phyloP scores from a whole-genome alignment of 2,113 vertebrate species.

The Pristiophorus japonicus region DNA sequence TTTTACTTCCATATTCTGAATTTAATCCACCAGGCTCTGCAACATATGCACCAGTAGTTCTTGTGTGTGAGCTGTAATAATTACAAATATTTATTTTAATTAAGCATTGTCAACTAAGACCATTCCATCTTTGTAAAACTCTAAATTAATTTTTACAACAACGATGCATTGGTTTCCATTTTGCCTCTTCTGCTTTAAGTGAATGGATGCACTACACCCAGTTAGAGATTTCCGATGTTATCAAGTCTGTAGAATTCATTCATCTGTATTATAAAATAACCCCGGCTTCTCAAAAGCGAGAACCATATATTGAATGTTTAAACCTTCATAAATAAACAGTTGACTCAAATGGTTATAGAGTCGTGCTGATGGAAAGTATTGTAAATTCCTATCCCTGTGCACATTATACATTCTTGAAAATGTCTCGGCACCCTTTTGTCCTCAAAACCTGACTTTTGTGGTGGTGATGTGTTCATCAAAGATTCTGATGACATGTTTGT shows the following conservation, averaged over 20 bases:
- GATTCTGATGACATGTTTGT: neutral
- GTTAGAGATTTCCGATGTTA: neutral
- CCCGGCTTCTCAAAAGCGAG: neutral
- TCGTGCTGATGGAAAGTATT: neutral
- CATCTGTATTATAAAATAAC: neutral
- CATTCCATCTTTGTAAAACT: neutral
- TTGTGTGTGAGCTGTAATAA: neutral
- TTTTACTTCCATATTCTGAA: neutral
- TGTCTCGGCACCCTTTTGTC: neutral
- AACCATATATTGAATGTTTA: neutral
- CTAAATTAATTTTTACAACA: neutral
- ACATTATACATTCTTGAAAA: neutral
- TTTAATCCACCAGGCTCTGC: neutral
- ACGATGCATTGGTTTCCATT: neutral
- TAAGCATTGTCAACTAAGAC: neutral
- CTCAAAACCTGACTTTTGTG: neutral
- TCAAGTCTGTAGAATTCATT: neutral
- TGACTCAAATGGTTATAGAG: neutral
- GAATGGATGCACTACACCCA: neutral
- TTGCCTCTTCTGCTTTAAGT: neutral
- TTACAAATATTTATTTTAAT: neutral
- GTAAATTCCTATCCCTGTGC: neutral
- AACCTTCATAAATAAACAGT: neutral
- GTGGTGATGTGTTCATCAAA: neutral
- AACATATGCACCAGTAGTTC: neutral